Conservation (phyloP, 2,113 vertebrate species). For the Pogona vitticeps region DNA sequence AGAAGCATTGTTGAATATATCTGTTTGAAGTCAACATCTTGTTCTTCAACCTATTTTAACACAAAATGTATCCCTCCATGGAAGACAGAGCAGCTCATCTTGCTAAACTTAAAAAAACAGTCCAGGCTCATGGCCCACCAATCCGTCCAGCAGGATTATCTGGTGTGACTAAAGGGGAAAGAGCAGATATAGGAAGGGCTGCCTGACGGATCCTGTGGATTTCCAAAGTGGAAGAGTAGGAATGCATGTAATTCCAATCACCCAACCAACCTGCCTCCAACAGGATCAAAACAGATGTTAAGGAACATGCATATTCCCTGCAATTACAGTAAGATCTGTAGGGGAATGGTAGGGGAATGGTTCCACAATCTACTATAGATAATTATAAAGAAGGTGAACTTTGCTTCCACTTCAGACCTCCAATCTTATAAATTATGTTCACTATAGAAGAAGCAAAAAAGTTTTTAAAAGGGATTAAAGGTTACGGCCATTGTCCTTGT, state of each 20-base stretch:
- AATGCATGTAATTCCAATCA: background rate
- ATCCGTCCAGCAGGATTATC: background rate
- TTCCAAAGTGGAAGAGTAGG: background rate
- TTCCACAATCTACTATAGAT: no score
- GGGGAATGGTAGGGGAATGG: no score
- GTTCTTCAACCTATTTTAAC: fast-evolving
- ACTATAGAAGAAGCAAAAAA: no score
- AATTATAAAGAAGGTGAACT: no score
- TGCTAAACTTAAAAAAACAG: background rate
- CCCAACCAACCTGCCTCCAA: background rate
- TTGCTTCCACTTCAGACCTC: no score
- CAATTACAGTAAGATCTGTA: no score
- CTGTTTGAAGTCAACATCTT: background rate
- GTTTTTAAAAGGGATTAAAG: no score
- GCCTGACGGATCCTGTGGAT: background rate
- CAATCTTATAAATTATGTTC: no score
- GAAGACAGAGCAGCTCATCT: background rate
- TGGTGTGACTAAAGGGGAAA: background rate
- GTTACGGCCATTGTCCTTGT: no score
- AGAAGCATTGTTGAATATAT: slow-evolving; percentile 23
- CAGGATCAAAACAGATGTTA: no score
- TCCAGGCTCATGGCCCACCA: background rate
- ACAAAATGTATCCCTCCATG: slow-evolving; percentile 19
- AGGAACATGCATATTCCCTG: no score
- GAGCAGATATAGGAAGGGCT: background rate